Conservation (phyloP, 2,797 vertebrate genomes). For the Pitangus sulphuratus region DNA sequence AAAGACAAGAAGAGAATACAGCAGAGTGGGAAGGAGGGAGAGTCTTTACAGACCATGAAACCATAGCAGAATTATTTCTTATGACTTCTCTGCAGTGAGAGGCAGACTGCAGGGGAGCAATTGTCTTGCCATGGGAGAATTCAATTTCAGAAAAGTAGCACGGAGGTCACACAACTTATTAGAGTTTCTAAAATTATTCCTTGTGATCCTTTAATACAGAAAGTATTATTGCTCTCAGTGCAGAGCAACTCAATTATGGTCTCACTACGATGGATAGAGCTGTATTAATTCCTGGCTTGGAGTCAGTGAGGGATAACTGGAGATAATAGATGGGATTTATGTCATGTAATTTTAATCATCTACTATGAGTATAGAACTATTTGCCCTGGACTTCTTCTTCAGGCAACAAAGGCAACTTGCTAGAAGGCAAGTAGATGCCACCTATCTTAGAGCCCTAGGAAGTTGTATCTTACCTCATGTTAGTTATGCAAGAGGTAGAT, state of each 20-base stretch:
- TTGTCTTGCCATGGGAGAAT: constrained; percentile 54
- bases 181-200: constrained; percentile 65
- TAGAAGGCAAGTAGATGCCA: not conserved
- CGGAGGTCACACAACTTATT: constrained; percentile 62
- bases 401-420: not conserved
- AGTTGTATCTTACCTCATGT: not conserved
- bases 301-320: constrained; percentile 7
- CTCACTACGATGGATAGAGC: constrained; percentile 11
- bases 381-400: not conserved
- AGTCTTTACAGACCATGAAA: constrained; percentile 36
- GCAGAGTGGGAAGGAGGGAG: not conserved
- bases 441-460: not conserved
- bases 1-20: not conserved
- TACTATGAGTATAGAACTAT: not conserved
- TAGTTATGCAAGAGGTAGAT: not conserved
- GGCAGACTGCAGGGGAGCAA: constrained; percentile 2
- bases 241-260: constrained; percentile 29
- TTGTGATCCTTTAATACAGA: constrained; percentile 35
- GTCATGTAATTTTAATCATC: not conserved
- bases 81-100: not conserved
- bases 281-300: constrained; percentile 40
- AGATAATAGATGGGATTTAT: constrained; percentile 16
- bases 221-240: constrained; percentile 48
- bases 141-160: constrained; percentile 57
- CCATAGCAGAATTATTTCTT: constrained; percentile 25